phyloP scores from a whole-genome alignment of 2,888 invertebrate genomes.

The Zygothrica quintamaculata region DNA sequence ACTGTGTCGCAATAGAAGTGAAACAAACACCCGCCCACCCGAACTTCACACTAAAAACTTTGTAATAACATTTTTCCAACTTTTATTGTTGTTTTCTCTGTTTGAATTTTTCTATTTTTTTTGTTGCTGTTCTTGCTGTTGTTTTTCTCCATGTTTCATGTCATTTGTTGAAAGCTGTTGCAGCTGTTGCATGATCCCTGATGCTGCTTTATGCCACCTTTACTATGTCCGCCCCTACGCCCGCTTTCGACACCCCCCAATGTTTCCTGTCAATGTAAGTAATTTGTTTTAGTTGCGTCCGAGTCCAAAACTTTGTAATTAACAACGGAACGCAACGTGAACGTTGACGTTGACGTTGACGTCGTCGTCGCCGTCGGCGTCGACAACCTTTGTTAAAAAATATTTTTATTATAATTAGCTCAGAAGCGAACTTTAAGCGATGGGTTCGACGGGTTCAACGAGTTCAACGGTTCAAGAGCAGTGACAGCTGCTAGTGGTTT shows the following conservation, averaged over 20 bases:
- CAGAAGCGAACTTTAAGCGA: conserved; percentile 33
- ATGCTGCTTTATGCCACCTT: not conserved
- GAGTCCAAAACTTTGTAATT: conserved; percentile 72
- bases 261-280: conserved; percentile 22
- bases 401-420: conserved; percentile 60
- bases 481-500: not conserved
- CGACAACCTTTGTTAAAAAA: conserved; percentile 55
- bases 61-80: conserved; percentile 43
- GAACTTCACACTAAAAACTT: conserved; percentile 37
- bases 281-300: conserved; percentile 71
- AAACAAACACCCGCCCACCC: conserved; percentile 10
- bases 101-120: not conserved
- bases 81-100: conserved; percentile 25
- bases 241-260: not conserved
- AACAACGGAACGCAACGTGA: no score
- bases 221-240: no score
- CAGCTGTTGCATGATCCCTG: conserved; percentile 14
- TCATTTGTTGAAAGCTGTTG: conserved; percentile 28
- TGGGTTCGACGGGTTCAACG: conserved; percentile 14
- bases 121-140: conserved; percentile 15
- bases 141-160: not conserved
- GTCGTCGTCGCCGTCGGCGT: no score
- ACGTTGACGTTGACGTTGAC: no score
- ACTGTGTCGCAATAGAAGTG: conserved; percentile 29
- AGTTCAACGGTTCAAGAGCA: not conserved